Evolutionary conservation across 1,140 invertebrate genomes (phyloP).

Genomic region (Magallana angulata): DNA sequence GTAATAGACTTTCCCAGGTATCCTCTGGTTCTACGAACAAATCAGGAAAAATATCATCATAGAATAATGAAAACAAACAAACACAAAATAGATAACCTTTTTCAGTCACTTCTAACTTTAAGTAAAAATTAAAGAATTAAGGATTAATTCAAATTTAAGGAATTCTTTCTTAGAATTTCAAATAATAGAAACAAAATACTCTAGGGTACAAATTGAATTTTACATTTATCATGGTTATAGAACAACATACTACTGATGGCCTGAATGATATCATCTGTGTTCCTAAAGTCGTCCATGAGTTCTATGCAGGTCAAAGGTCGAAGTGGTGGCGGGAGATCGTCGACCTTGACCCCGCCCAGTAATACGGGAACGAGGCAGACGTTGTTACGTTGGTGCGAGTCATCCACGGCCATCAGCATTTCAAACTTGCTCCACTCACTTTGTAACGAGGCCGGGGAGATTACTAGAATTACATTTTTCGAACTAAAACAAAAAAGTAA

Average conservation of each 20-base stretch:
- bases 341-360: not conserved
- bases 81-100: no score
- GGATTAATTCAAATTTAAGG: no score
- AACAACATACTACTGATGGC: not conserved
- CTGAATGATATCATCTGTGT: not conserved
- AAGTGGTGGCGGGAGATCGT: not conserved
- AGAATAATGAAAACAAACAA: no score
- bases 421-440: conserved; percentile 39
- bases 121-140: no score
- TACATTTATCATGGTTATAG: no score
- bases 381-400: not conserved
- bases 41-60: not conserved
- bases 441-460: conserved; percentile 6
- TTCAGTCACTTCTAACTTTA: no score
- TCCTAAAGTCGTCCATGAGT: not conserved
- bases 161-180: no score
- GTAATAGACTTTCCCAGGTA: conserved; percentile 34
- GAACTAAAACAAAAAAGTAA: not conserved
- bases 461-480: not conserved
- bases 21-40: not conserved
- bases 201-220: no score
- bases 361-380: conserved; percentile 26
- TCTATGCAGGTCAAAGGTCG: conserved; percentile 9
- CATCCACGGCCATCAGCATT: conserved; percentile 30
- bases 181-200: no score